These are phyloP conservation scores for Hybognathus amarus DNA, from an alignment of 2,797 vertebrate genomes.

Conservation along the genomic window DNA sequence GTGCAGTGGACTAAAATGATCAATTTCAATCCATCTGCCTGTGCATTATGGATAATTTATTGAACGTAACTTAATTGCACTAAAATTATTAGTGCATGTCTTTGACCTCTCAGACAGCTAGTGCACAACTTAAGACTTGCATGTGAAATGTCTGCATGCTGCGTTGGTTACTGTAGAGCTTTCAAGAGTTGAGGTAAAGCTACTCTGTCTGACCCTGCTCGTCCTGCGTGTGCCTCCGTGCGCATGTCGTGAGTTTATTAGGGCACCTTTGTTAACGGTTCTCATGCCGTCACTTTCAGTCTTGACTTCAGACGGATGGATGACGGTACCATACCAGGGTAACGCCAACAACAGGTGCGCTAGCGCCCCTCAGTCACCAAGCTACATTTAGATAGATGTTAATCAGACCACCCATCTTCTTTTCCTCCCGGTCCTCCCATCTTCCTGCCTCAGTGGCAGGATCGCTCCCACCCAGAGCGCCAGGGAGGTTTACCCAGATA, in stretches of 20 bases:
- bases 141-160: conserved; percentile 33
- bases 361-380: conserved; percentile 54
- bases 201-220: conserved; percentile 18
- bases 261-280: conserved; percentile 73
- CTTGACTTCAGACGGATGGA: conserved; percentile 83
- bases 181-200: neutral
- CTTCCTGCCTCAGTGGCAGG: neutral
- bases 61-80: neutral
- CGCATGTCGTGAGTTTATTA: conserved; percentile 50
- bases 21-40: neutral
- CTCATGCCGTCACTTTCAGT: conserved; percentile 85
- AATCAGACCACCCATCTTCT: conserved; percentile 28
- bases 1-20: neutral
- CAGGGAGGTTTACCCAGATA: conserved; percentile 21
- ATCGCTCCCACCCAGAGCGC: neutral
- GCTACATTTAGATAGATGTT: conserved; percentile 58
- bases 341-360: conserved; percentile 83
- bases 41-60: conserved; percentile 13
- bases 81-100: conserved; percentile 25
- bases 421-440: conserved; percentile 16
- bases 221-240: conserved; percentile 23
- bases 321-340: conserved; percentile 79
- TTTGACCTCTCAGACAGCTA: neutral
- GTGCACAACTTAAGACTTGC: conserved; percentile 23
- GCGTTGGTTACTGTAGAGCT: neutral